Conservation (phyloP, 2,113 vertebrate species). For the Anas platyrhynchos region DNA sequence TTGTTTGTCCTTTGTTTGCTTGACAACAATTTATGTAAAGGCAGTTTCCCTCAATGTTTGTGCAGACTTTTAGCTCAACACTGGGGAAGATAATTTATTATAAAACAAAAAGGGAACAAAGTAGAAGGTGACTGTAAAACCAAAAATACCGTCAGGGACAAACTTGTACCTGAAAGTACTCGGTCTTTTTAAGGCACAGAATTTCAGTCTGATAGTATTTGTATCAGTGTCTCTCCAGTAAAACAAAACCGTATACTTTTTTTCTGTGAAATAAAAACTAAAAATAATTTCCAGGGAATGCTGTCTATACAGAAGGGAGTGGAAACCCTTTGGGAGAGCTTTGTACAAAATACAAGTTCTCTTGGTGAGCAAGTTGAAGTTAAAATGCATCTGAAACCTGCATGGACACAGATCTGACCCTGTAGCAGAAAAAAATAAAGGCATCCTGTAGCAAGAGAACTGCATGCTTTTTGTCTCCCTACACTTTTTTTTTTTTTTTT, state of each 20-base stretch:
- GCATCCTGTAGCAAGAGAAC: fast-evolving
- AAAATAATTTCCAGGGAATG: neutral
- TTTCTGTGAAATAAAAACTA: neutral
- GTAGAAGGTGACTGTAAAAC: conserved; percentile 33
- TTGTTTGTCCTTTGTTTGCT: conserved; percentile 17
- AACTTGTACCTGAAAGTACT: conserved; percentile 4
- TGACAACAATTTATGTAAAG: conserved; percentile 43
- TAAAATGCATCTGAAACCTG: neutral
- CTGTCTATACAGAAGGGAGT: neutral
- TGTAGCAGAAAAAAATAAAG: neutral
- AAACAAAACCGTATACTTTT: neutral
- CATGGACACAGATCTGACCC: neutral
- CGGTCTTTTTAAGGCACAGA: neutral
- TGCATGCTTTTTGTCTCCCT: fast-evolving
- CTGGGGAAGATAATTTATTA: conserved; percentile 16
- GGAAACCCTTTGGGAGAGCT: neutral
- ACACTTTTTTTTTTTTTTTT: too few species aligned
- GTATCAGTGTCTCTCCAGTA: neutral
- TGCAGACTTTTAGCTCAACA: conserved; percentile 1
- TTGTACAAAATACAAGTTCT: neutral
- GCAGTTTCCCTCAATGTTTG: neutral
- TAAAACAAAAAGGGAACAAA: conserved; percentile 19
- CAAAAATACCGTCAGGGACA: neutral
- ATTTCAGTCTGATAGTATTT: neutral
- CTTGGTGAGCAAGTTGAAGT: neutral